Evolutionary conservation across 2,888 invertebrate species (phyloP).

Genomic region (Lasioglossum figueresi): DNA sequence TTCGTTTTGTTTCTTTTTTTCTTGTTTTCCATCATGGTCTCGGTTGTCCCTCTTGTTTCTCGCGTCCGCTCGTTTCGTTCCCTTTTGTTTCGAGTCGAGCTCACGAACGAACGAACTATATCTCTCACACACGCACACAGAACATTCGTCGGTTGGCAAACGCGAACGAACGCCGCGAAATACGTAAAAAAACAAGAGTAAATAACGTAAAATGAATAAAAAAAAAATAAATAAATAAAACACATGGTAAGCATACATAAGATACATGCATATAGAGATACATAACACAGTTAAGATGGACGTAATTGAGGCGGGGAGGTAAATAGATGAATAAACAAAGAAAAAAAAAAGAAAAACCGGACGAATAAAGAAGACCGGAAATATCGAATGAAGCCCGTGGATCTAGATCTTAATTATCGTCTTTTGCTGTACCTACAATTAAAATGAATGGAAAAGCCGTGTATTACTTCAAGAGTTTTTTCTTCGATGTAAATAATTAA

Average conservation of each 20-base stretch:
- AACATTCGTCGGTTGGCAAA: neutral
- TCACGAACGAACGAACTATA: conserved; percentile 15
- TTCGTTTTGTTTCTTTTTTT: conserved; percentile 28
- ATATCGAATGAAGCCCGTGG: conserved; percentile 54
- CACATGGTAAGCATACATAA: conserved; percentile 7
- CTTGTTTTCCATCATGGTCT: neutral
- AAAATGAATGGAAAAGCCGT: conserved; percentile 73
- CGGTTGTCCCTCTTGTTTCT: neutral
- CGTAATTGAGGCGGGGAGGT: neutral
- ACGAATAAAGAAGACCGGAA: conserved; percentile 16
- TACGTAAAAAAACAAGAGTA: conserved; percentile 8
- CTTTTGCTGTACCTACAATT: conserved; percentile 76
- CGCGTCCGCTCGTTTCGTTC: neutral
- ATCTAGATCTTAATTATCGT: conserved; percentile 69
- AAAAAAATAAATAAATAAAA: neutral
- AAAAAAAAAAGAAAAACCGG: neutral
- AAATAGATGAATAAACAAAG: neutral
- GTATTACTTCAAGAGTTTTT: conserved; percentile 77
- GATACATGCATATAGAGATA: conserved; percentile 4
- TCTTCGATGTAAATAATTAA: conserved; percentile 83
- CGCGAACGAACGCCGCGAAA: conserved; percentile 2
- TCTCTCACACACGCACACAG: neutral
- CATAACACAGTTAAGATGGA: conserved; percentile 13
- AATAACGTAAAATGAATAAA: conserved; percentile 1
- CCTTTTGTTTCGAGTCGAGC: neutral